Evolutionary conservation across 2,888 invertebrate species (phyloP).

Genomic region (Invenusta paracnida): DNA sequence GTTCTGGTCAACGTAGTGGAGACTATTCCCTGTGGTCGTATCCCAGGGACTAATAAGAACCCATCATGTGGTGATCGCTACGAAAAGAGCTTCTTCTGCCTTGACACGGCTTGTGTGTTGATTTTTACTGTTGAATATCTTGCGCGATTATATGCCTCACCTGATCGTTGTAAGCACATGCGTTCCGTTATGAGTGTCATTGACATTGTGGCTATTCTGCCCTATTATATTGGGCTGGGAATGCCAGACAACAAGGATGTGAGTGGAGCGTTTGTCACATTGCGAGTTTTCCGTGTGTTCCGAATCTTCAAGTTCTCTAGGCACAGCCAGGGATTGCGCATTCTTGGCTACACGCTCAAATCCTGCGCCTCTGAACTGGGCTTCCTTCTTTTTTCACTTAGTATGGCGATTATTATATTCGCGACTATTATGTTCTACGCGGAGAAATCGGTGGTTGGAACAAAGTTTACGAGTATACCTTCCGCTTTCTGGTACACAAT

Average conservation of each 20-base stretch:
- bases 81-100: conserved; percentile 85
- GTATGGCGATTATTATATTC: conserved; percentile 99
- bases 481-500: conserved; percentile 99
- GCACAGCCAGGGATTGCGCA: conserved; percentile 94
- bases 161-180: conserved; percentile 92
- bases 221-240: conserved; percentile 95
- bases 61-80: conserved; percentile 89
- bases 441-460: conserved; percentile 91
- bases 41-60: conserved; percentile 63
- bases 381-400: conserved; percentile 95
- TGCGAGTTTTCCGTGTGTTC: conserved; percentile 97
- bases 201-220: conserved; percentile 96
- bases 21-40: conserved; percentile 84
- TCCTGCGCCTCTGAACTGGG: conserved; percentile 97
- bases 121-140: conserved; percentile 98
- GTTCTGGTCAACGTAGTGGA: conserved; percentile 99
- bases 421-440: conserved; percentile 99
- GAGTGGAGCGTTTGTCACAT: conserved; percentile 95
- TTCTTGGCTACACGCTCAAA: conserved; percentile 96
- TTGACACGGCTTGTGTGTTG: conserved; percentile 99
- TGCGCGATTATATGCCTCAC: conserved; percentile 87
- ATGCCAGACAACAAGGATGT: conserved; percentile 97
- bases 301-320: conserved; percentile 99
- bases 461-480: conserved; percentile 97
- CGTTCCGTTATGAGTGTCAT: conserved; percentile 98